Evolutionary conservation across 2,888 invertebrate species (phyloP), one percentile per base, ranked within the genome.

Genomic region (Epinotia demarniana): DNA sequence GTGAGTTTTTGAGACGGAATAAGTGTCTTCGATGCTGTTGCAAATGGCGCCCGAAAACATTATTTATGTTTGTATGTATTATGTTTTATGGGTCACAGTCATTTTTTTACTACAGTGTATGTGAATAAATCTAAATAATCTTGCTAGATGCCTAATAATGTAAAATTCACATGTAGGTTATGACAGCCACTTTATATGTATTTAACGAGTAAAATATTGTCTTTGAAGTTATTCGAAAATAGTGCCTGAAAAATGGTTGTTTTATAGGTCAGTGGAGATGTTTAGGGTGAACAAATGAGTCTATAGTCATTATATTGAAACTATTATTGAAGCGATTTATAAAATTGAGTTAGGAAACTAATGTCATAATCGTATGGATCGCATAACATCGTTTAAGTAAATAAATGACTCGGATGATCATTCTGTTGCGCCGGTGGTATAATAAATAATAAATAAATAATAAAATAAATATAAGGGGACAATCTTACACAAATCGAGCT

Each of bases 81-180:
- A 9, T 57, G 23, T 46, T 58, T 23, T 46, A 16, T 68, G 39
- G 67, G 57, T 57, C 67, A 43, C 2, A 6, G 67, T 57, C 67
- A 57, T 2, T 3, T 57, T 57, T 27, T 68, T 13, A 68, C 2
- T 18, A 2, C 57, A 33, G 9, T 12, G 13, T 49, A 16, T 4
- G 13, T n/a, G 0, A 6, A 39, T 11, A 57, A 43, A 39, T 68
- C n/a, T n/a, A n/a, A n/a, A n/a, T n/a, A n/a, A 4, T 33, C 12
- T 18, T 18, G 39, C 18, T 39, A 39, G 33, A 57, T 39, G 39
- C 12, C 27, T 55, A 0, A 0, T 13, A 19, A 57, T 6, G 12
- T 57, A 33, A 55, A 8, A 67, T n/a, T 67, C n/a, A n/a, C n/a
- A 33, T n/a, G 61, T 61, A 61, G 33, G 55, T 67, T 13, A 11